Percentiles rank a stretch among this genome's conserved stretches.
phyloP scores from a whole-genome alignment of 2,113 vertebrate genomes.

The Casuarius casuarius region DNA sequence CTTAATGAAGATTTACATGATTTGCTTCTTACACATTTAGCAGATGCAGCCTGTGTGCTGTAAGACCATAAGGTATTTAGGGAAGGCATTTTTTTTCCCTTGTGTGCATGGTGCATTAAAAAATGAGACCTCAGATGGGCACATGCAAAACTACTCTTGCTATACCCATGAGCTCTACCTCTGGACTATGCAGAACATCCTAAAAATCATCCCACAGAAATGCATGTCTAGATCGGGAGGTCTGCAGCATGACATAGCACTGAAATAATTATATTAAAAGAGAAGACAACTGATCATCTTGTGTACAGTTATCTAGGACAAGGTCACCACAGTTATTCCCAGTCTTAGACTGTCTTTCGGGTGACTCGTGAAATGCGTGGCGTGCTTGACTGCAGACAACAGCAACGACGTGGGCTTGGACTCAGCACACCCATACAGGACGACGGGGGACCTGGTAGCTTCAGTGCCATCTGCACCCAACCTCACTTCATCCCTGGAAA shows the following conservation, averaged over 20 bases:
- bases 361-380: neutral
- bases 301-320: neutral
- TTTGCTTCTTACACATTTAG: neutral
- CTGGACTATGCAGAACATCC: neutral
- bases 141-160: neutral
- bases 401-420: neutral
- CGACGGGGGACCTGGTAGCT: neutral
- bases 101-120: neutral
- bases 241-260: neutral
- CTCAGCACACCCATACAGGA: neutral
- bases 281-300: neutral
- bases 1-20: neutral
- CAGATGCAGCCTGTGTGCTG: neutral
- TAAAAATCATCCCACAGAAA: neutral
- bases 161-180: neutral
- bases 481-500: neutral
- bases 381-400: neutral
- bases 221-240: neutral
- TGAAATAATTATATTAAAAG: neutral
- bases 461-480: neutral
- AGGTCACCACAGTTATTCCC: neutral
- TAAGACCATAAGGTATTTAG: neutral
- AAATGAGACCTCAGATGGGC: neutral
- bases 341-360: neutral
- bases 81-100: neutral